phyloP scores from a whole-genome alignment of 1,140 invertebrate species.

The Heliconius hermathena region DNA sequence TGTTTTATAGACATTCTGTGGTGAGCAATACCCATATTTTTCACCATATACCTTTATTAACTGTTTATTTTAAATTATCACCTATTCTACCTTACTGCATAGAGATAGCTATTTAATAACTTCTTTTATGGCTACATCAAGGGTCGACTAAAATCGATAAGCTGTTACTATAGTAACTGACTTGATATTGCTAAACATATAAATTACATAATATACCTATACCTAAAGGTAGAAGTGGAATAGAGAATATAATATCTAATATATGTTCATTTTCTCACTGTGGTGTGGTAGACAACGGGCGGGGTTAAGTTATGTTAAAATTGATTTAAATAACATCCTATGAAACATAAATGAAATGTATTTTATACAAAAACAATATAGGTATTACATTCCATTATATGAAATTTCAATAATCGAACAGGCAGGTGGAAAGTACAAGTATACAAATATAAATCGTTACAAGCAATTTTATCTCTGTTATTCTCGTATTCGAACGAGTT shows the following conservation, averaged over 20 bases:
- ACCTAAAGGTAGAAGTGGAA: too few species aligned
- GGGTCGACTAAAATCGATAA: constrained; percentile 26
- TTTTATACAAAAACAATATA: not conserved
- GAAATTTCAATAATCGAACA: not conserved
- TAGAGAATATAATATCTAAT: too few species aligned
- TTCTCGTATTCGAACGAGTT: constrained; percentile 39
- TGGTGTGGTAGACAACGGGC: too few species aligned
- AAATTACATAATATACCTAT: not conserved
- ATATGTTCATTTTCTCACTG: too few species aligned
- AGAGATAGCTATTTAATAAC: not conserved
- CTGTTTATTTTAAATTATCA: not conserved
- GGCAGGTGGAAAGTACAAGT: not conserved
- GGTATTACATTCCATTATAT: not conserved
- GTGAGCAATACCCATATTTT: too few species aligned
- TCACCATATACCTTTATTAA: too few species aligned
- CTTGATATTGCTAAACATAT: not conserved
- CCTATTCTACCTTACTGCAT: not conserved
- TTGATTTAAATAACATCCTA: too few species aligned
- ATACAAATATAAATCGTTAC: constrained; percentile 26
- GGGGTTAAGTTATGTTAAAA: too few species aligned
- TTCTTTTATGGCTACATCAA: not conserved
- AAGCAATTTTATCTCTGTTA: constrained; percentile 27
- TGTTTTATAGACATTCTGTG: too few species aligned
- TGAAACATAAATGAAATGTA: not conserved
- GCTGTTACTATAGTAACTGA: constrained; percentile 21